Percentiles rank a stretch among this genome's conserved stretches.
phyloP scores from a whole-genome alignment of 1,140 invertebrate species.

The Drosophila busckii region DNA sequence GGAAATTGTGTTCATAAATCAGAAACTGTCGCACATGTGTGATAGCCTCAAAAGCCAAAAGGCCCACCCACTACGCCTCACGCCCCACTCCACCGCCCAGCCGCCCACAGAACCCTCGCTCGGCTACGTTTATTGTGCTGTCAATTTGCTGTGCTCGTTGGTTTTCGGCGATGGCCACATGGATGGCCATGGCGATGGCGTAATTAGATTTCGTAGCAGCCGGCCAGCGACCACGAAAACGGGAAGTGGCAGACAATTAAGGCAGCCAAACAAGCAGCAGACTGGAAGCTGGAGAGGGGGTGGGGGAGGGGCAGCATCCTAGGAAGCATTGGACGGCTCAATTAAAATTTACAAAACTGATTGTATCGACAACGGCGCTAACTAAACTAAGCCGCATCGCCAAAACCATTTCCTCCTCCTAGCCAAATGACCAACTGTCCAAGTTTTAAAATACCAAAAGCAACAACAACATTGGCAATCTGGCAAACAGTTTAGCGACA shows the following conservation, averaged over 20 bases:
- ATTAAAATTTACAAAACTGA: constrained; percentile 55
- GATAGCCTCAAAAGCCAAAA: constrained; percentile 33
- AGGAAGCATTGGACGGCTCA: constrained; percentile 58
- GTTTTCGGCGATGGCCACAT: constrained; percentile 27
- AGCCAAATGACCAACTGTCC: constrained; percentile 68
- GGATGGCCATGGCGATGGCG: constrained; percentile 47
- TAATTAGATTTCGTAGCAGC: constrained; percentile 59
- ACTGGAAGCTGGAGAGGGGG: constrained; percentile 4
- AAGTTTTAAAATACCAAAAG: constrained; percentile 29
- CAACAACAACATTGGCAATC: not conserved
- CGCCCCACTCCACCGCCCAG: not conserved
- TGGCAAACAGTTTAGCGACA: constrained; percentile 38
- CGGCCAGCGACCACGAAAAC: constrained; percentile 57
- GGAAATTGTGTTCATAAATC: constrained; percentile 73
- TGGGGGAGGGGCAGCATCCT: constrained; percentile 3
- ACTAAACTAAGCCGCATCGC: constrained; percentile 11
- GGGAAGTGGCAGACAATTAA: constrained; percentile 69
- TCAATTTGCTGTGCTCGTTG: constrained; percentile 69
- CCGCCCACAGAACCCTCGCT: not conserved
- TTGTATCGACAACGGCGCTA: constrained; percentile 28
- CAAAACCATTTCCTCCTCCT: constrained; percentile 51
- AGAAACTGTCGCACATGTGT: constrained; percentile 72
- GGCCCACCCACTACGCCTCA: not conserved
- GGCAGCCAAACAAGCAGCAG: too few relatives aligned
- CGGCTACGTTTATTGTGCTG: constrained; percentile 60